Conservation (phyloP, 2,888 invertebrate species). For the Xanthorhoe spadicearia region DNA sequence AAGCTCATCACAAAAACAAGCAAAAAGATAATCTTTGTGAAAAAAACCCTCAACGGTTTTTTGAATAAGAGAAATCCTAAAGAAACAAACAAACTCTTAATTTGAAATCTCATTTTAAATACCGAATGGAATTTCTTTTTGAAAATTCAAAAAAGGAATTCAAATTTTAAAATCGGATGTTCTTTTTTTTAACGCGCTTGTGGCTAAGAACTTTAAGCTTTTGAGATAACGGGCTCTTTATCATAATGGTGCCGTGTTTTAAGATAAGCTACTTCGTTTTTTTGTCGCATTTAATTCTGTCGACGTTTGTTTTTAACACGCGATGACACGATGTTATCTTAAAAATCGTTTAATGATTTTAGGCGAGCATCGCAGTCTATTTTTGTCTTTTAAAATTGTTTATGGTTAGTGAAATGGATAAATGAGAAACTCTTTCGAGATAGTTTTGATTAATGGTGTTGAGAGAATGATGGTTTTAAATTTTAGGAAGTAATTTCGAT, state of each 20-base stretch:
- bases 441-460: conserved; percentile 8
- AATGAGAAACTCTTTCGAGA: neutral
- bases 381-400: conserved; percentile 24
- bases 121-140: neutral
- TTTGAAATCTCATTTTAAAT: conserved; percentile 23
- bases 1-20: conserved; percentile 1
- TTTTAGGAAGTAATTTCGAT: neutral
- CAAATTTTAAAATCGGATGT: conserved; percentile 8
- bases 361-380: conserved; percentile 27
- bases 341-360: conserved; percentile 41
- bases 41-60: conserved; percentile 5
- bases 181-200: conserved; percentile 50
- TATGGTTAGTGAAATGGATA: neutral
- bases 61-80: neutral
- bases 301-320: conserved; percentile 50
- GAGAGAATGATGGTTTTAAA: conserved; percentile 8
- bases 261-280: conserved; percentile 69
- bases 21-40: neutral
- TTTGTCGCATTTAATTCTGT: conserved; percentile 55
- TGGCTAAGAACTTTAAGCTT: conserved; percentile 47
- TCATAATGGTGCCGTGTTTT: conserved; percentile 67
- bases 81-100: conserved; percentile 25
- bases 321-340: conserved; percentile 49
- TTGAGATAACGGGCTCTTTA: conserved; percentile 60
- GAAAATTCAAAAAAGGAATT: conserved; percentile 20